Evolutionary conservation across 2,797 vertebrate species (phyloP), one percentile per base, ranked within the genome.

Genomic region (Poecilia wingei): DNA sequence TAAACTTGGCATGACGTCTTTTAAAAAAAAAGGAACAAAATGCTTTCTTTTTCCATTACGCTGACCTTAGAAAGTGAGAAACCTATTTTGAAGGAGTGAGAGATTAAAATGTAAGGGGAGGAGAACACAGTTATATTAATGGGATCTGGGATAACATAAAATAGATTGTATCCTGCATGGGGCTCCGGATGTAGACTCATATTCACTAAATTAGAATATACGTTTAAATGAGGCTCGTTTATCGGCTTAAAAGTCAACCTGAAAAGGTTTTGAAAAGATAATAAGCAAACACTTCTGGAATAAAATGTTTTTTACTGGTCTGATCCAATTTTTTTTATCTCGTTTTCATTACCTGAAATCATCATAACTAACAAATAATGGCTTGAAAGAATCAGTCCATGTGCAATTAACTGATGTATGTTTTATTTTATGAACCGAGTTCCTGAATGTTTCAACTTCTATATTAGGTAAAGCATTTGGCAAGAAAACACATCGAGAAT

Each of bases 1-100:
- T 36, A 74, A 87, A 69, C 66, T 69, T 18, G 69, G 61, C 69
- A 4, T 13, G 66, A 31, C 18, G 43, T 53, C 86, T 81, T 64
- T 78, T 84, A 72, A 73, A 75, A n/a, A 55, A n/a, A 75, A 81
- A 66, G 72, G 41, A 64, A 28, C 0, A 73, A 74, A 76, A 47
- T 46, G 45, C 28, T 81, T 45, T 28, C 25, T 45, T n/a, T 69
- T 70, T 70, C 13, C 41, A 28, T 45, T 22, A 7, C 8, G 25
- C 12, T 70, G 41, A 45, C 45, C 25, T 16, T 4, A 28, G 2
- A 45, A 70, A 70, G 25, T 46, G 68, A 46, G 13, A 41, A 68
- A 68, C 8, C 20, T 41, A 22, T 68, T 41, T 36, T 0, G 9
- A 68, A 25, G 22, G 36, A 41, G 36, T 4, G 64, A 68, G 64